Evolutionary conservation across 2,113 vertebrate species (phyloP).

Genomic region (Paraplagusia blochii): DNA sequence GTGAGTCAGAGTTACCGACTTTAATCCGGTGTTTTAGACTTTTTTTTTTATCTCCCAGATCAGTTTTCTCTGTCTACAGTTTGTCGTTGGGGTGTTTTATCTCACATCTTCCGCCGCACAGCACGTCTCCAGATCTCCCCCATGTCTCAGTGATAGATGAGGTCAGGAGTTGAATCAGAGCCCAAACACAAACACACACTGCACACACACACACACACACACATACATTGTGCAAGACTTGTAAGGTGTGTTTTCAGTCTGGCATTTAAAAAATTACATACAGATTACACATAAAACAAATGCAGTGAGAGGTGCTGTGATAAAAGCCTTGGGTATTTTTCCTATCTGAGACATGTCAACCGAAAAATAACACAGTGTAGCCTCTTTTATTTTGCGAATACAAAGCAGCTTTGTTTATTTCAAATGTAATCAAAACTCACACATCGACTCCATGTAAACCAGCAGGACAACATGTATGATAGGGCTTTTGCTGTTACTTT

Average conservation of each 20-base stretch:
- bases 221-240: background rate
- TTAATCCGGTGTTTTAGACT: slow-evolving; percentile 48
- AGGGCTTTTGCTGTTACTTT: slow-evolving; percentile 25
- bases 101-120: slow-evolving; percentile 44
- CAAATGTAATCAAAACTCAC: too few species aligned
- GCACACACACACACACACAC: slow-evolving; percentile 10
- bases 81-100: slow-evolving; percentile 64
- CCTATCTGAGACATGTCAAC: background rate
- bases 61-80: slow-evolving; percentile 55
- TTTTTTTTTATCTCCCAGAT: slow-evolving; percentile 65
- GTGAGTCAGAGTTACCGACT: slow-evolving; percentile 48
- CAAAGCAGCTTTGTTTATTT: too few species aligned
- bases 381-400: background rate
- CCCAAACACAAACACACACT: slow-evolving; percentile 15
- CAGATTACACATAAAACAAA: slow-evolving; percentile 27
- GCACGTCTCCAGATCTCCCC: slow-evolving; percentile 14
- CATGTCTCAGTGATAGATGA: slow-evolving; percentile 24
- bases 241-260: slow-evolving; percentile 5
- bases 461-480: too few species aligned
- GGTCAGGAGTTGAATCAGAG: slow-evolving; percentile 19
- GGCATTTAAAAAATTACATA: slow-evolving; percentile 16
- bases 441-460: too few species aligned
- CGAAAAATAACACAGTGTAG: slow-evolving; percentile 8
- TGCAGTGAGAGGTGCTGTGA: slow-evolving; percentile 18
- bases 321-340: slow-evolving; percentile 16